A percentile compares a stretch with the other conserved stretches of the same genome.
These are phyloP conservation scores for Geopemphigus sp. DNA, from an alignment of 1,140 invertebrate species.

Conservation along the genomic window DNA sequence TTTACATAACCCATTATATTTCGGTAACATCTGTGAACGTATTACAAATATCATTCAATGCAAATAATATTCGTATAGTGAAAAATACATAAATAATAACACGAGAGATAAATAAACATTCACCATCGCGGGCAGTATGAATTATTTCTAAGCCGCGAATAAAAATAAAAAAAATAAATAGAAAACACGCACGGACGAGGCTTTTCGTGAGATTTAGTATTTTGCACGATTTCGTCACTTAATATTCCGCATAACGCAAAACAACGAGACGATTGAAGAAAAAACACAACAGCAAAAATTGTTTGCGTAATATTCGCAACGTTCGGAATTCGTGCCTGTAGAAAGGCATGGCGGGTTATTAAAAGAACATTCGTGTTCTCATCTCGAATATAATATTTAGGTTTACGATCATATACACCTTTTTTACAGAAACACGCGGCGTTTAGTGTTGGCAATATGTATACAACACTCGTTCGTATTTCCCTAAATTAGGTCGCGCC, in stretches of 20 bases:
- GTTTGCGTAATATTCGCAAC: neutral
- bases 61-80: neutral
- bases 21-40: neutral
- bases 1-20: constrained; percentile 24
- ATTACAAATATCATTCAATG: constrained; percentile 17
- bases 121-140: neutral
- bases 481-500: neutral
- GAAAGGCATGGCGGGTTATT: neutral
- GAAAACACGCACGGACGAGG: no score
- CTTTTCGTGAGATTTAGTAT: neutral
- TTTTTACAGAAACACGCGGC: neutral
- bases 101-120: neutral
- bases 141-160: neutral
- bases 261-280: neutral
- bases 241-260: neutral
- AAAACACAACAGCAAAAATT: neutral
- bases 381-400: neutral
- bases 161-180: neutral
- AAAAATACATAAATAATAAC: constrained; percentile 7
- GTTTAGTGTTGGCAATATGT: constrained; percentile 18
- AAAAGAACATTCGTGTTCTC: neutral
- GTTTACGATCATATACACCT: constrained; percentile 15
- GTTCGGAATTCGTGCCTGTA: neutral
- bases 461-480: constrained; percentile 6
- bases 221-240: neutral